Evolutionary conservation across 1,140 invertebrate species (phyloP).

Genomic region (Sipha flava): DNA sequence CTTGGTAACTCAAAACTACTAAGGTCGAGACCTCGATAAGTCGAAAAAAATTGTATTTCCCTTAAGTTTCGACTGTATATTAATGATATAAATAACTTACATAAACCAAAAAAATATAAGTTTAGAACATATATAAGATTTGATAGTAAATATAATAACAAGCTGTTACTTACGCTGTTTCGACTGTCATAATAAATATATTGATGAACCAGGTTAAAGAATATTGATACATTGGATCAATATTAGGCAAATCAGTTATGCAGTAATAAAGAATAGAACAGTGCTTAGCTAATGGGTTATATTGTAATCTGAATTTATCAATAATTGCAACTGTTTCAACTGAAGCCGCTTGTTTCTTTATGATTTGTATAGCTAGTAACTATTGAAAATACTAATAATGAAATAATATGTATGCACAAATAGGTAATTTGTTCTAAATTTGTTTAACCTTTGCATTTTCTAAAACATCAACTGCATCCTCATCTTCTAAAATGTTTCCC

Average conservation of each 20-base stretch:
- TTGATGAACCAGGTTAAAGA: constrained; percentile 86
- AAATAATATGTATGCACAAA: not conserved
- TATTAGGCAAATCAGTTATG: constrained; percentile 80
- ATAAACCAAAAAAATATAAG: too few relatives aligned
- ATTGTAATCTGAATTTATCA: constrained; percentile 70
- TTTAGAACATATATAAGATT: too few relatives aligned
- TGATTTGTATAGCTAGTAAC: constrained; percentile 64
- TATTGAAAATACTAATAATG: constrained; percentile 20
- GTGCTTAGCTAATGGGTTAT: constrained; percentile 74
- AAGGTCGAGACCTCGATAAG: too few relatives aligned
- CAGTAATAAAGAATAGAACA: constrained; percentile 85
- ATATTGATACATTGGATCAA: constrained; percentile 95
- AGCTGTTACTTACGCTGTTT: constrained; percentile 54
- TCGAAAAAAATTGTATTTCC: too few relatives aligned
- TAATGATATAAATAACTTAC: too few relatives aligned
- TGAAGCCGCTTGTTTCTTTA: constrained; percentile 69
- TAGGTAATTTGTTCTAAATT: not conserved
- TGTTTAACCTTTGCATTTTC: constrained; percentile 67
- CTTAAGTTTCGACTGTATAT: too few relatives aligned
- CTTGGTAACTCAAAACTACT: too few relatives aligned
- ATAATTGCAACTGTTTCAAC: constrained; percentile 58
- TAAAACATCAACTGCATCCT: constrained; percentile 76
- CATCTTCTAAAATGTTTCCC: constrained; percentile 87
- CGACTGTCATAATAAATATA: constrained; percentile 78
- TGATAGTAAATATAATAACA: not conserved